Evolutionary conservation across 2,113 vertebrate genomes (phyloP).

Genomic region (Podiceps cristatus): DNA sequence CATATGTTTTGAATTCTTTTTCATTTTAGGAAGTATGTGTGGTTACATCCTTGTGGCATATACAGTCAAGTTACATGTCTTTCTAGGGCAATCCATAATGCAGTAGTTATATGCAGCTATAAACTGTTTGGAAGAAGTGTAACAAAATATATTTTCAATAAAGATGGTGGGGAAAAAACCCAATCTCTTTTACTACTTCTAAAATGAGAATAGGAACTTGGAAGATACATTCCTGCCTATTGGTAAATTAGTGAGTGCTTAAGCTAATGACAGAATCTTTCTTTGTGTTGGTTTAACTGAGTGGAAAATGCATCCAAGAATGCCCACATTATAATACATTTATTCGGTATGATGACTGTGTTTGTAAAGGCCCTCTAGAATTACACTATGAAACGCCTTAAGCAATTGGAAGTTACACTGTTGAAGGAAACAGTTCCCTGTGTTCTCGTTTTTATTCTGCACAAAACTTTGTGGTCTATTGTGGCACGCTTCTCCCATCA

Average conservation of each 20-base stretch:
- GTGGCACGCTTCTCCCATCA: accelerated
- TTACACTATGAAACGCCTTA: neutral
- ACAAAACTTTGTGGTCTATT: accelerated
- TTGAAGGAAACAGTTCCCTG: neutral
- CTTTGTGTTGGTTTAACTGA: neutral
- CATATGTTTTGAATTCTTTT: neutral
- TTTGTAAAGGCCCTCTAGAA: neutral
- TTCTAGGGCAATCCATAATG: neutral
- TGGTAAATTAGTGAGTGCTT: neutral
- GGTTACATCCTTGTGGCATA: neutral
- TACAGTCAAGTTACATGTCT: neutral
- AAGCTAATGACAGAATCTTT: neutral
- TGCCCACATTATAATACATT: neutral
- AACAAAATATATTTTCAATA: neutral
- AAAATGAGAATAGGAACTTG: neutral
- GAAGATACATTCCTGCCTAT: neutral
- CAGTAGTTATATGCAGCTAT: neutral
- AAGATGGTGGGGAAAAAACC: neutral
- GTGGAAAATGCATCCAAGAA: neutral
- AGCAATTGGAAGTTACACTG: neutral
- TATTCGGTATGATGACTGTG: neutral
- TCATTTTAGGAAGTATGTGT: neutral
- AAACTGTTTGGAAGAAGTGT: neutral
- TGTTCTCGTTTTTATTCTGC: accelerated
- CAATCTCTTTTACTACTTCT: neutral